These are phyloP conservation scores for Ascidia mentula DNA, from an alignment of 23 tunicate species.

Conservation along the genomic window DNA sequence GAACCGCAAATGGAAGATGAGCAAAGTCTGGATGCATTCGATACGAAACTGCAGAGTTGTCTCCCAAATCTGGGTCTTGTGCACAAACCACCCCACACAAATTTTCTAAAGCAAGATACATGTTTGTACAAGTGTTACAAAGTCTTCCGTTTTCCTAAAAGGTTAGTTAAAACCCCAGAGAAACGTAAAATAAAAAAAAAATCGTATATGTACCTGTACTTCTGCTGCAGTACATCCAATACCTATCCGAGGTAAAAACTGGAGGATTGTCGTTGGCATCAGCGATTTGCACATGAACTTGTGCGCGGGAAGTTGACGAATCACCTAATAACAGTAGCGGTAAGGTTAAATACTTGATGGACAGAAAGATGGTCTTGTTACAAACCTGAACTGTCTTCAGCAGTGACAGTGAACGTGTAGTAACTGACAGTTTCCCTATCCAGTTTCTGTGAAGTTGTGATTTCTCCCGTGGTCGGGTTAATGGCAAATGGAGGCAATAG, in stretches of 20 bases:
- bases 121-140: no score
- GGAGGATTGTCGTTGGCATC: constrained; percentile 56
- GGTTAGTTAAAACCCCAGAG: not conserved
- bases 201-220: not conserved
- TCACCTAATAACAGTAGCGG: not conserved
- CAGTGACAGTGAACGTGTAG: constrained; percentile 29
- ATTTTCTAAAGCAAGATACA: not conserved
- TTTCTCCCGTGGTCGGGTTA: constrained; percentile 50
- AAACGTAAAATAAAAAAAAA: not conserved
- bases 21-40: not conserved
- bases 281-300: constrained; percentile 10
- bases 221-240: not conserved
- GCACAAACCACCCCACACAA: constrained; percentile 54
- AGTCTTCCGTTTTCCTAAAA: no score
- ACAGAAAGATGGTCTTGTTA: not conserved
- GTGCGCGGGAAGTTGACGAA: not conserved
- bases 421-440: constrained; percentile 36
- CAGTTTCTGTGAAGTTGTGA: constrained; percentile 21
- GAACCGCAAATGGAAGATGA: constrained; percentile 4
- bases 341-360: not conserved
- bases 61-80: constrained; percentile 47
- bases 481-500: constrained; percentile 39
- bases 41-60: constrained; percentile 48
- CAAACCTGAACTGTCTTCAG: constrained; percentile 50
- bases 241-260: not conserved